Percentiles rank a stretch among this genome's conserved stretches.
Conservation (phyloP, 2,113 vertebrate species). For the Petromus typicus region DNA sequence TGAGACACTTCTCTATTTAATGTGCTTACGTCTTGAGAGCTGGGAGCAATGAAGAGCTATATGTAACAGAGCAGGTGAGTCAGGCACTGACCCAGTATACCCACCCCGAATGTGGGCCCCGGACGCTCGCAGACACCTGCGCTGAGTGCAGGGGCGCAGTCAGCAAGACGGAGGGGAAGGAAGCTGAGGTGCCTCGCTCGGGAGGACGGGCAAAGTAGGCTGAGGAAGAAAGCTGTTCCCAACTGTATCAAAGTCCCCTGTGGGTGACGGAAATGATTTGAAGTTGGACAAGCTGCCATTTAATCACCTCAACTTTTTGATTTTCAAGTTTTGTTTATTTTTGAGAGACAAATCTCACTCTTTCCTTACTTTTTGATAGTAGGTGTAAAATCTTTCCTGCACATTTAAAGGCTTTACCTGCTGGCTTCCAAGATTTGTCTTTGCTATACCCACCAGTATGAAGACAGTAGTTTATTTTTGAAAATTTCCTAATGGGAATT, state of each 20-base stretch:
- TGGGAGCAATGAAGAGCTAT: background rate
- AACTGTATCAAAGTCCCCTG: background rate
- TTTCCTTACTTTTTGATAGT: background rate
- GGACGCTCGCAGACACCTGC: background rate
- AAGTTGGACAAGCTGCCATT: background rate
- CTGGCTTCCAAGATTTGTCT: background rate
- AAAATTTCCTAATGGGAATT: slow-evolving; percentile 58
- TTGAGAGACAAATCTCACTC: background rate
- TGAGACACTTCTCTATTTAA: background rate
- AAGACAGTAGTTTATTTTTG: slow-evolving; percentile 24
- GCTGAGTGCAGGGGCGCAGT: background rate
- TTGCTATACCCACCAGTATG: background rate
- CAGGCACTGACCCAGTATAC: background rate
- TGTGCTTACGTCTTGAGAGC: background rate
- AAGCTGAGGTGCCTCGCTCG: background rate
- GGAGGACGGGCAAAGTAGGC: background rate
- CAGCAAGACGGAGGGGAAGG: background rate
- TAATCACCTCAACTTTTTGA: background rate
- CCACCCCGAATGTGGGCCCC: background rate
- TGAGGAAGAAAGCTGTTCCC: background rate
- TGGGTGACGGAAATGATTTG: background rate
- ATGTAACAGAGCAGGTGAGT: background rate
- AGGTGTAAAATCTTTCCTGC: background rate
- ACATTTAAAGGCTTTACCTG: background rate
- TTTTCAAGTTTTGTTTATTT: slow-evolving; percentile 42